Evolutionary conservation across 37 sponge, comb jelly and placozoan genomes (phyloP), one percentile per base, ranked within the genome.

Genomic region (Bolinopsis microptera): DNA sequence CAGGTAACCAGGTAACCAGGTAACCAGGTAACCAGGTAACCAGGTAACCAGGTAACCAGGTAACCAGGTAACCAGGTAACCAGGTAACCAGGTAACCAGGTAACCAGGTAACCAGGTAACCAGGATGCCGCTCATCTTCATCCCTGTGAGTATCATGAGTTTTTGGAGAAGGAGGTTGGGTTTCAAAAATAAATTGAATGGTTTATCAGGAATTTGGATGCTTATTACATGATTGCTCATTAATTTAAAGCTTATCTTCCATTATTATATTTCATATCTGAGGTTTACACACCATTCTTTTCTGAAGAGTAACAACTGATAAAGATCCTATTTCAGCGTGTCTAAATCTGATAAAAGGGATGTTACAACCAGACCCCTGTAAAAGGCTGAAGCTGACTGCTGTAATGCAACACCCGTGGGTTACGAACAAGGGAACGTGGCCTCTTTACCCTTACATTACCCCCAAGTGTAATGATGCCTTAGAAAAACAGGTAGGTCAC

Each of bases 341-440:
- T 76, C 61, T 80, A 38, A 93, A 93, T 35, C 67, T 77, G 38
- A 69, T 83, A 21, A 74, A 69, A 41, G 69, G 74, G 38, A 94
- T 98, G 32, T 95, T 98, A 25, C 98, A 98, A 76, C 96, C 97
- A 0, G 95, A 97, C 37, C 93, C 97, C 21, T 76, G 38, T 23
- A 69, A 93, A 30, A 92, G 98, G 25, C 39, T 83, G 26, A 70
- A 39, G 36, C 95, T 98, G 93, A 74, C 83, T 39, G 96, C 94
- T 37, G 95, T 95, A 24, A 98, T 98, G 98, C 38, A 34, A 0
- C 97, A 98, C 69, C 95, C 97, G 1, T 98, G 98, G 98, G 93
- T 96, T 37, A 98, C 98, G n/a, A 97, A 96, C 68, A 95, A 97
- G 25, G 97, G 97, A 0, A 35, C 83, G 3, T 93, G 95, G 9